A percentile compares a stretch with the other conserved stretches of the same genome.
These are phyloP conservation scores for Halictus ligatus DNA, from an alignment of 2,888 invertebrate genomes.

Conservation along the genomic window DNA sequence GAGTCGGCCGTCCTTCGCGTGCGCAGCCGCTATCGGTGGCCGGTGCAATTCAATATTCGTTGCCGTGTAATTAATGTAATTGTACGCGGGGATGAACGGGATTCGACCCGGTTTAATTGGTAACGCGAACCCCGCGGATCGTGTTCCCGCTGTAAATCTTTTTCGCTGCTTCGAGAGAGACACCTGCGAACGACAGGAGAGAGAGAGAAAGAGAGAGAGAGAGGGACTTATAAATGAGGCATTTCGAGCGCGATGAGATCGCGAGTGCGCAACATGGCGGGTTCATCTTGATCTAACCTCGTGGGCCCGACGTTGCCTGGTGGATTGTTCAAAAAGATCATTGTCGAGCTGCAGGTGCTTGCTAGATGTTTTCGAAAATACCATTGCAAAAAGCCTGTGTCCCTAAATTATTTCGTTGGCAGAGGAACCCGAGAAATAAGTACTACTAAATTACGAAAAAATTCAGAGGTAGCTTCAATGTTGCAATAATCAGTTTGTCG, in stretches of 20 bases:
- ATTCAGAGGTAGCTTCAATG: not conserved
- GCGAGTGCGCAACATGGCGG: slow-evolving; percentile 11
- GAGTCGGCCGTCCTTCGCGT: not conserved
- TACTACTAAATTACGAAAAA: not conserved
- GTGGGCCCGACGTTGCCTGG: not conserved
- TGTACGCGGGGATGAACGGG: not conserved
- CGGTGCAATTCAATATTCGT: slow-evolving; percentile 23
- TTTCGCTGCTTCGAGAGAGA: not conserved
- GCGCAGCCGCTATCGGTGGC: not conserved
- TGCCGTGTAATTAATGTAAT: slow-evolving; percentile 29
- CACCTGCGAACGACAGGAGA: not conserved
- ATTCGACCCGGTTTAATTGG: slow-evolving; percentile 22
- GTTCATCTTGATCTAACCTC: slow-evolving; percentile 41
- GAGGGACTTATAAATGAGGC: slow-evolving; percentile 32
- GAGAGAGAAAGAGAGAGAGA: not conserved
- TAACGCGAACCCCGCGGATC: not conserved
- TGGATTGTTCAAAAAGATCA: slow-evolving; percentile 12
- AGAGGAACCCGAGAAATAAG: not conserved
- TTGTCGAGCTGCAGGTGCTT: not conserved
- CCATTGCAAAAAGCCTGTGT: not conserved
- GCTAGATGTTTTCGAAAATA: not conserved
- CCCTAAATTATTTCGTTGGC: not conserved
- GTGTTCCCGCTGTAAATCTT: slow-evolving; percentile 4
- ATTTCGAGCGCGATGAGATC: slow-evolving; percentile 28
- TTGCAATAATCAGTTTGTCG: not conserved